Conservation (phyloP, 2,888 invertebrate genomes). For the Archips xylosteana region DNA sequence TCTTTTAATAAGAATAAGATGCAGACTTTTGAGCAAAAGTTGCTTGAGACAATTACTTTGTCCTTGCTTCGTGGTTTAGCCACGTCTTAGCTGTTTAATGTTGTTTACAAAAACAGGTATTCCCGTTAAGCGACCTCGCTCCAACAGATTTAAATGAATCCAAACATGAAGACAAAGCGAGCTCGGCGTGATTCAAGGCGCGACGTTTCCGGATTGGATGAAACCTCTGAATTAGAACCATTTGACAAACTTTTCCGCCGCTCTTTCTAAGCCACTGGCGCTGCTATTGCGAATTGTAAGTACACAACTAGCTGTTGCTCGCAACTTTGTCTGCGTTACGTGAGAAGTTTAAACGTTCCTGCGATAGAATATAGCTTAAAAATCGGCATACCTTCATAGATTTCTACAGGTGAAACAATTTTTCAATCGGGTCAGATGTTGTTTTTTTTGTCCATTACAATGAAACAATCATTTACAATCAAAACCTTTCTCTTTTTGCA, state of each 20-base stretch:
- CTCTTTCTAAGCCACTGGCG: constrained; percentile 30
- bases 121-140: constrained; percentile 45
- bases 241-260: constrained; percentile 42
- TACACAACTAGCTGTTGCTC: background rate
- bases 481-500: too few relatives aligned
- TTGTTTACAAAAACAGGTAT: constrained; percentile 44
- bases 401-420: too few relatives aligned
- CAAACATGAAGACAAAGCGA: constrained; percentile 46
- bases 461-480: too few relatives aligned
- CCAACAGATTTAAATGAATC: constrained; percentile 49
- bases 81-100: constrained; percentile 25
- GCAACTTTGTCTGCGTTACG: too few relatives aligned
- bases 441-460: too few relatives aligned
- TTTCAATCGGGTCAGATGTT: too few relatives aligned
- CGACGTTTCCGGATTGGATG: constrained; percentile 41
- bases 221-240: constrained; percentile 44
- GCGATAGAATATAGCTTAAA: too few relatives aligned
- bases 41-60: background rate
- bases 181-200: constrained; percentile 32
- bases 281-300: background rate
- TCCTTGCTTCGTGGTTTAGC: constrained; percentile 10
- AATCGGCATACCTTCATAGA: too few relatives aligned
- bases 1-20: background rate
- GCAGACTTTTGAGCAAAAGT: background rate
- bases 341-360: too few relatives aligned